phyloP scores from a whole-genome alignment of 1,140 invertebrate species.

The Dreissena rostriformis region DNA sequence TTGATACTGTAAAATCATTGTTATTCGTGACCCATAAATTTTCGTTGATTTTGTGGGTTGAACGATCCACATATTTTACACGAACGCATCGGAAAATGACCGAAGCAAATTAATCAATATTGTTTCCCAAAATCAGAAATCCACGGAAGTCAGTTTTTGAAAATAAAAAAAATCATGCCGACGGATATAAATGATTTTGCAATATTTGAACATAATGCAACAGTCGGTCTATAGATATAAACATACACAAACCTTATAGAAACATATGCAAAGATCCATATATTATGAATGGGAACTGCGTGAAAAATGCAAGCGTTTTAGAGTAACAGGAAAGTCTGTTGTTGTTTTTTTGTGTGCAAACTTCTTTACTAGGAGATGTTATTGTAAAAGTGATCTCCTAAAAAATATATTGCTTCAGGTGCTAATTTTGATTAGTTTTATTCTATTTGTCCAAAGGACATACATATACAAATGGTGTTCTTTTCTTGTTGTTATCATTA shows the following conservation, averaged over 20 bases:
- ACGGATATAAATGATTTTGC: no score
- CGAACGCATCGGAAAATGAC: not conserved
- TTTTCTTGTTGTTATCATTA: not conserved
- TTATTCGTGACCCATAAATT: not conserved
- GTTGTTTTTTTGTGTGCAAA: no score
- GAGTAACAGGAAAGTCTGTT: no score
- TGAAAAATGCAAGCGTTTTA: no score
- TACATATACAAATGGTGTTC: no score
- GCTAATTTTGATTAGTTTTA: not conserved
- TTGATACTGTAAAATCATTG: not conserved
- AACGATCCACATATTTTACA: not conserved
- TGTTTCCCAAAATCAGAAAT: no score
- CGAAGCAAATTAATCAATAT: not conserved
- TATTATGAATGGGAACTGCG: no score
- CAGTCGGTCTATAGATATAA: no score
- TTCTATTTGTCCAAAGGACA: not conserved
- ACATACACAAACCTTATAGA: no score
- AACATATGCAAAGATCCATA: no score
- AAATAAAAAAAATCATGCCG: not conserved
- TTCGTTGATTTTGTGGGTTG: not conserved
- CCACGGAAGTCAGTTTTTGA: not conserved
- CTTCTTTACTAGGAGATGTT: no score
- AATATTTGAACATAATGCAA: no score
- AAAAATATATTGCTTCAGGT: not conserved
- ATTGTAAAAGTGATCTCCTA: not conserved